Evolutionary conservation across 1,140 invertebrate genomes (phyloP).

Genomic region (Apolygus lucorum): DNA sequence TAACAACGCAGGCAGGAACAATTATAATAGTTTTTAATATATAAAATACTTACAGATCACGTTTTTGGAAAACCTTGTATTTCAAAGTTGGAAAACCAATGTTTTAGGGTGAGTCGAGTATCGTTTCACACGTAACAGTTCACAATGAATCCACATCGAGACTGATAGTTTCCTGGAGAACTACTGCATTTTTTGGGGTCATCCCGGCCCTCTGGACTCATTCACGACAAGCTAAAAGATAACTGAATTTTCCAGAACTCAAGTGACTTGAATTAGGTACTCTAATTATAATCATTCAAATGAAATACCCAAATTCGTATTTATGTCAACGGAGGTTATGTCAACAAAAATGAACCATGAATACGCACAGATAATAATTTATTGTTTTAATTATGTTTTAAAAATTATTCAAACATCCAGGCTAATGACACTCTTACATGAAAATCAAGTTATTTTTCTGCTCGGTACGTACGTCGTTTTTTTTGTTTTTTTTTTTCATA

Average conservation of each 20-base stretch:
- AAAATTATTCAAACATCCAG: neutral
- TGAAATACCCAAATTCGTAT: neutral
- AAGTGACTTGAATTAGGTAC: no score
- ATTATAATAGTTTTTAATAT: conserved; percentile 1
- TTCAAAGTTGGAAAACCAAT: no score
- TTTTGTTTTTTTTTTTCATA: neutral
- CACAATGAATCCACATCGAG: no score
- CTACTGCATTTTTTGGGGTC: no score
- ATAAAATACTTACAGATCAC: neutral
- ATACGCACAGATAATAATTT: neutral
- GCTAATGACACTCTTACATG: neutral
- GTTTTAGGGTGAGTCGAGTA: no score
- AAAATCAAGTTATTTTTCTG: neutral
- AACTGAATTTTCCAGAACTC: no score
- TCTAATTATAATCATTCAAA: no score
- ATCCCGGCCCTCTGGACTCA: no score
- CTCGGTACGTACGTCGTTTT: neutral
- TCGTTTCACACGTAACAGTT: no score
- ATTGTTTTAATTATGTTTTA: neutral
- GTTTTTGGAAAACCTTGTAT: neutral
- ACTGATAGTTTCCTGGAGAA: no score
- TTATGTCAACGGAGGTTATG: neutral
- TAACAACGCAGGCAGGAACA: neutral
- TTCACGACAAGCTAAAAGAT: no score
- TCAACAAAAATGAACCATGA: neutral